Conservation (phyloP, 2,888 invertebrate species). For the Arenicola marina region DNA sequence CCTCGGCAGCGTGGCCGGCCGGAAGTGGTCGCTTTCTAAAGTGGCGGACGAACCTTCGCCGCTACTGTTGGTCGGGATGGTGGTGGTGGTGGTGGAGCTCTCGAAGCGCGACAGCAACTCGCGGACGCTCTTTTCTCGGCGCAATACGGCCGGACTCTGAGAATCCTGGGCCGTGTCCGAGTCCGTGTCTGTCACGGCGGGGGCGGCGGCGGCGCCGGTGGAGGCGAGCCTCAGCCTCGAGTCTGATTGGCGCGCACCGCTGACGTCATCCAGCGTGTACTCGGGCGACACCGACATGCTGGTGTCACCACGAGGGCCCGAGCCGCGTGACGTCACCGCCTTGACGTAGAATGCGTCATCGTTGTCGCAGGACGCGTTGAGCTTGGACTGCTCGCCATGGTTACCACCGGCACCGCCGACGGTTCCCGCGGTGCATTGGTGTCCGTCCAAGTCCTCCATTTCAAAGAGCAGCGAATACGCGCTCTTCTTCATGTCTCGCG, state of each 20-base stretch:
- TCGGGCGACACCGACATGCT: conserved; percentile 3
- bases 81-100: not conserved
- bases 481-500: not conserved
- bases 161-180: not conserved
- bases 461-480: not conserved
- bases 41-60: not conserved
- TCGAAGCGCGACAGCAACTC: conserved; percentile 2
- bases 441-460: not conserved
- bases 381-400: too few species aligned
- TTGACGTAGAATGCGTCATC: not conserved
- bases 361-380: not conserved
- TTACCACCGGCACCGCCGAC: too few species aligned
- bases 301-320: too few species aligned
- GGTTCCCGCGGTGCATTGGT: not conserved
- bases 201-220: too few species aligned
- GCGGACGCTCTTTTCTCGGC: not conserved
- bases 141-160: not conserved
- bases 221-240: not conserved
- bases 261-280: not conserved
- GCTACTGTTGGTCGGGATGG: too few species aligned
- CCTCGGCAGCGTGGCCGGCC: not conserved
- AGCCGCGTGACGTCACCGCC: not conserved
- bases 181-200: not conserved
- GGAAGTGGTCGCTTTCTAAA: too few species aligned
- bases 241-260: not conserved